Percentiles rank a stretch among this genome's conserved stretches.
phyloP scores from a whole-genome alignment of 2,113 vertebrate genomes.

The Ciconia stormi region DNA sequence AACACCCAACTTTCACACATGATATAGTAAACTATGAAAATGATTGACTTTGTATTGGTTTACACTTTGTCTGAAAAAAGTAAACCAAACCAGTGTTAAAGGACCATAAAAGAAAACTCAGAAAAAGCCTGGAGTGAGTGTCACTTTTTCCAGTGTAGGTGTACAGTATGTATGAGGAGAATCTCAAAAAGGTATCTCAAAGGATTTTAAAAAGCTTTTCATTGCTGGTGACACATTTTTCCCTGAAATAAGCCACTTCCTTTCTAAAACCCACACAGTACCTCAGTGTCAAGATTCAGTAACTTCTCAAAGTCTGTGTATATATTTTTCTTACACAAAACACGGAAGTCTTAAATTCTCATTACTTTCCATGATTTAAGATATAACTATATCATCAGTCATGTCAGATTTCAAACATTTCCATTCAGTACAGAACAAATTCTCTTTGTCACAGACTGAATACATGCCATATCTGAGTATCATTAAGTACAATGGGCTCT shows the following conservation, averaged over 20 bases:
- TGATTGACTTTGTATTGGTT: neutral
- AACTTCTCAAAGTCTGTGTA: conserved; percentile 34
- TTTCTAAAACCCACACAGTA: conserved; percentile 81
- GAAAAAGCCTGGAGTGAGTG: conserved; percentile 77
- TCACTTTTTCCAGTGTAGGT: conserved; percentile 96
- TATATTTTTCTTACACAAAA: conserved; percentile 53
- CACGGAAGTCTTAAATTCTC: conserved; percentile 32
- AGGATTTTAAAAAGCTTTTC: conserved; percentile 68
- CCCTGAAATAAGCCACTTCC: conserved; percentile 85
- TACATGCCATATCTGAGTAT: neutral
- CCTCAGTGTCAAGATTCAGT: conserved; percentile 65
- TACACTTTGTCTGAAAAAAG: neutral
- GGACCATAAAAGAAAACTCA: conserved; percentile 49
- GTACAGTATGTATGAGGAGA: conserved; percentile 71
- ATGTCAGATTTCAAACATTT: conserved; percentile 43
- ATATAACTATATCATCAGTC: neutral
- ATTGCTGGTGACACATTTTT: conserved; percentile 78
- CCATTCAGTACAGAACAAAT: neutral
- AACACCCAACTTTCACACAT: neutral
- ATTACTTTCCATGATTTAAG: conserved; percentile 50
- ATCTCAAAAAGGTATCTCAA: conserved; percentile 73
- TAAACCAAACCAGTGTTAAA: neutral
- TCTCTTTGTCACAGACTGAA: neutral
- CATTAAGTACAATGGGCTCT: neutral
- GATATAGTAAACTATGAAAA: neutral